Evolutionary conservation across 2,797 vertebrate species (phyloP), one percentile per base, ranked within the genome.

Genomic region (Jordanella pulchra): DNA sequence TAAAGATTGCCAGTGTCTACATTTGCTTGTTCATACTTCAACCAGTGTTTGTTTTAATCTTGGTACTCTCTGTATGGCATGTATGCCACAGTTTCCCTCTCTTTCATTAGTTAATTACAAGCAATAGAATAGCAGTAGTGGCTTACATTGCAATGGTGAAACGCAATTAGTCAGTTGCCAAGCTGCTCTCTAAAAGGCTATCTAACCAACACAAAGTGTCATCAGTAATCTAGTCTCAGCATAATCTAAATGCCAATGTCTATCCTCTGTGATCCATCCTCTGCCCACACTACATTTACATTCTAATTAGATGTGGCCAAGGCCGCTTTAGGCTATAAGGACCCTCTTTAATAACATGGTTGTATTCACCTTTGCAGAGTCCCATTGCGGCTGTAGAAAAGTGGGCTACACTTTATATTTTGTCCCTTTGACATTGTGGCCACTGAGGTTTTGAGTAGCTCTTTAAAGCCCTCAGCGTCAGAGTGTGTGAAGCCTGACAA

Each of bases 171-270:
- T 87, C 82, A 82, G 87, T 91, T 87, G 89, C 90, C 89, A 83
- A 88, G 85, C 86, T n/a, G 65, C 87, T 87, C 82, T 90, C 79
- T 84, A 89, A 91, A 84, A 90, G 90, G 93, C 90, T 92, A 91
- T 93, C 91, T 91, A 86, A 79, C 88, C 87, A 87, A 88, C 89
- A 87, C 90, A 89, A 87, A 76, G 88, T 93, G 92, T 93, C 91
- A 91, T 92, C 91, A 90, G 89, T 93, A 93, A 94, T 93, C 92
- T 93, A 90, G 89, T 91, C 87, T 91, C 84, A 85, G 88, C 85
- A 90, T 92, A 92, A 93, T 94, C 91, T 93, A 93, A 93, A 93
- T 93, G 92, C 93, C 92, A 92, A 90, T 91, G 91, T 90, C 90
- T 90, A 88, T 93, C 91, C 87, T 88, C 84, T 84, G 90, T 91